phyloP scores from a whole-genome alignment of 1,140 invertebrate genomes.

The Coptotermes formosanus region DNA sequence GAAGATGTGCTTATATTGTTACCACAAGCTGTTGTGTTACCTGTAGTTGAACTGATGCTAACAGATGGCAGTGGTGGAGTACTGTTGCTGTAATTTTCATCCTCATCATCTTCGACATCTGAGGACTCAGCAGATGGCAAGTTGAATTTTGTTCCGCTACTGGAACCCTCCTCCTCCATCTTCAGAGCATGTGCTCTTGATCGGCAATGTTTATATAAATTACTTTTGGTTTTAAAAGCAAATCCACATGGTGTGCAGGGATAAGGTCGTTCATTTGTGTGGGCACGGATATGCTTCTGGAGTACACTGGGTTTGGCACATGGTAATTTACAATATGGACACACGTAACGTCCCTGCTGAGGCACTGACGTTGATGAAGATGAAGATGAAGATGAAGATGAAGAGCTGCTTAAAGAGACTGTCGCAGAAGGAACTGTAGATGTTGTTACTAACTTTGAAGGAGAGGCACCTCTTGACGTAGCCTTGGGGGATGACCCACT shows the following conservation, averaged over 20 bases:
- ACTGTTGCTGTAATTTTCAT: slow-evolving; percentile 10
- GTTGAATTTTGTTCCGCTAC: not conserved
- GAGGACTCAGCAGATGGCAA: slow-evolving; percentile 18
- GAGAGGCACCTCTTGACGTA: slow-evolving; percentile 4
- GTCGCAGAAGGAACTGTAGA: not conserved
- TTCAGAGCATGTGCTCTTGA: slow-evolving; percentile 78
- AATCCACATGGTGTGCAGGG: slow-evolving; percentile 86
- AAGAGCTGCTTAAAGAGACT: not conserved
- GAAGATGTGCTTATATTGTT: not conserved
- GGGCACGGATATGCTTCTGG: slow-evolving; percentile 88
- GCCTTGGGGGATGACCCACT: not conserved
- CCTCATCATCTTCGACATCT: slow-evolving; percentile 38
- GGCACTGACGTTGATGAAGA: not conserved
- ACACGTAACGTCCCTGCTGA: slow-evolving; percentile 61
- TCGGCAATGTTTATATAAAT: slow-evolving; percentile 87
- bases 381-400: not conserved
- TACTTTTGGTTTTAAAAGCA: slow-evolving; percentile 92
- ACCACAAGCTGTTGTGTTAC: not conserved
- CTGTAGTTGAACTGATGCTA: not conserved
- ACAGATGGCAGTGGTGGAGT: slow-evolving; percentile 22
- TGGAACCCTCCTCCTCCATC: slow-evolving; percentile 51
- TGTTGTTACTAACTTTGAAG: not conserved
- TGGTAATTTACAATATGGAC: slow-evolving; percentile 80
- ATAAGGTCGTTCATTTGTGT: slow-evolving; percentile 90
- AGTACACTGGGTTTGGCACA: slow-evolving; percentile 93